Evolutionary conservation across 1,140 invertebrate species (phyloP).

Genomic region (Apis laboriosa): DNA sequence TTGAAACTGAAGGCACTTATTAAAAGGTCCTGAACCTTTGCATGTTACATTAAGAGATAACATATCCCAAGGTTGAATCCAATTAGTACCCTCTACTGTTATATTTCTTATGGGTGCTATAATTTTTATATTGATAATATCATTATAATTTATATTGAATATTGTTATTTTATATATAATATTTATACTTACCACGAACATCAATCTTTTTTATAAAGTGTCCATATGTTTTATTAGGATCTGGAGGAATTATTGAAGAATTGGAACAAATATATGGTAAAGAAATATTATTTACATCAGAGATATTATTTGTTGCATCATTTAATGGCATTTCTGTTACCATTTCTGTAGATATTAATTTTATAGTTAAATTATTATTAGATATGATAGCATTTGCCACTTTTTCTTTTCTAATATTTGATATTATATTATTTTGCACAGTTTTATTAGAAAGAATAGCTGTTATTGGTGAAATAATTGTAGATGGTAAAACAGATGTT

Average conservation of each 20-base stretch:
- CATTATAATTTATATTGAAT: background rate
- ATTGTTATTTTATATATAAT: background rate
- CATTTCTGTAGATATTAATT: background rate
- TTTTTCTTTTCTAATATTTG: constrained; percentile 9
- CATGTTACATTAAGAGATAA: constrained; percentile 87
- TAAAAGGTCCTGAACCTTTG: constrained; percentile 86
- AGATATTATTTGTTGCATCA: constrained; percentile 72
- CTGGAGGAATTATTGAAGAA: constrained; percentile 82
- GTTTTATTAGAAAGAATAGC: constrained; percentile 32
- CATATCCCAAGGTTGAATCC: constrained; percentile 90
- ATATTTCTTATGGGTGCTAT: constrained; percentile 86
- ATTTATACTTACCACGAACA: constrained; percentile 82
- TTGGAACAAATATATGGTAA: constrained; percentile 84
- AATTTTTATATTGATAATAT: constrained; percentile 39
- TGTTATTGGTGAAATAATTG: constrained; percentile 56
- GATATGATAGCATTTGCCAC: constrained; percentile 8
- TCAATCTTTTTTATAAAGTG: constrained; percentile 84
- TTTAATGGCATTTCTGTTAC: constrained; percentile 45
- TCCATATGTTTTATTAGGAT: constrained; percentile 87
- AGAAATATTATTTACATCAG: constrained; percentile 62
- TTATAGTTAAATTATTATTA: background rate
- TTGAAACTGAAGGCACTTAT: constrained; percentile 84
- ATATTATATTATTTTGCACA: background rate
- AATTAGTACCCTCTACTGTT: constrained; percentile 86
- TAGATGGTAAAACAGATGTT: constrained; percentile 80